These are phyloP conservation scores for Emmelina monodactyla DNA, from an alignment of 2,888 invertebrate species.

Conservation along the genomic window DNA sequence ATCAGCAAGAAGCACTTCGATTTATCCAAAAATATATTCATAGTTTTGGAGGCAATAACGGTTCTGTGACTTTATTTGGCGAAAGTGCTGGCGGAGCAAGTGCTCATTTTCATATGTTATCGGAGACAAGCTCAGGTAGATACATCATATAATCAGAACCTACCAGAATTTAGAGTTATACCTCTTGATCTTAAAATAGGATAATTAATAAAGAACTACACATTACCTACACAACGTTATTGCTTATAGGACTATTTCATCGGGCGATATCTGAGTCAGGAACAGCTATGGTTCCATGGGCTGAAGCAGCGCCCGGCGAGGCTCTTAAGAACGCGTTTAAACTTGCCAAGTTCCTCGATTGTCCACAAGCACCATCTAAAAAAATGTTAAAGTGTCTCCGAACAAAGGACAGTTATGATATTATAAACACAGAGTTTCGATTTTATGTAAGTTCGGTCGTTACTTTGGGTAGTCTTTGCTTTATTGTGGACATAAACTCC, in stretches of 20 bases:
- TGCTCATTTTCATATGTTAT: slow-evolving; percentile 74
- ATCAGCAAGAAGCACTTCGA: slow-evolving; percentile 68
- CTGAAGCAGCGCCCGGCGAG: slow-evolving; percentile 68
- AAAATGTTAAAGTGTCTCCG: slow-evolving; percentile 70
- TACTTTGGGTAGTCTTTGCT: background rate
- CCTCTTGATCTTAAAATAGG: slow-evolving; percentile 4
- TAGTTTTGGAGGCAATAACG: slow-evolving; percentile 69
- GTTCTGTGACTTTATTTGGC: slow-evolving; percentile 72
- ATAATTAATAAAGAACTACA: slow-evolving; percentile 7
- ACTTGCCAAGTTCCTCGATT: slow-evolving; percentile 68
- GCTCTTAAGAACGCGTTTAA: slow-evolving; percentile 65
- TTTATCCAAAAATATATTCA: slow-evolving; percentile 70
- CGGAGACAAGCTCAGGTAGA: slow-evolving; percentile 61
- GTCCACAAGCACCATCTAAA: slow-evolving; percentile 57
- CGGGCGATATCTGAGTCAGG: slow-evolving; percentile 80
- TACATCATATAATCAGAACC: background rate
- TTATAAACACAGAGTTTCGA: slow-evolving; percentile 70
- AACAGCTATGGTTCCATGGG: slow-evolving; percentile 73
- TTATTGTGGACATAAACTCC: too few relatives aligned
- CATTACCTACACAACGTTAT: too few relatives aligned
- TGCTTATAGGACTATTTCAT: slow-evolving; percentile 69
- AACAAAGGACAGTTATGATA: slow-evolving; percentile 65
- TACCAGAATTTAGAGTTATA: background rate
- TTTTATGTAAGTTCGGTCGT: slow-evolving; percentile 68
- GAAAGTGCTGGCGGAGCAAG: slow-evolving; percentile 76